Conservation (phyloP, 2,888 invertebrate species). For the Macaria liturata region DNA sequence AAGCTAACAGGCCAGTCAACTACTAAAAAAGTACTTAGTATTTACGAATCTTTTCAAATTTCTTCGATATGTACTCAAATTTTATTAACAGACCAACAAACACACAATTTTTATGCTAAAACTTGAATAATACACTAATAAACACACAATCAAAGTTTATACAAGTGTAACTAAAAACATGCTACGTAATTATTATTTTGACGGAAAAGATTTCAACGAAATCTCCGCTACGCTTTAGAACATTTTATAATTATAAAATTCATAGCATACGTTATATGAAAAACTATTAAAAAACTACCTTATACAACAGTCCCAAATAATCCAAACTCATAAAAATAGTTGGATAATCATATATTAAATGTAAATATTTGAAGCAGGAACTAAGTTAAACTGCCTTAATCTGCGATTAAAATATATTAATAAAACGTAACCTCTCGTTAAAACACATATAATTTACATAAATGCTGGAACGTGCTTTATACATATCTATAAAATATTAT, state of each 20-base stretch:
- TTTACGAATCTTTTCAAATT: too few relatives aligned
- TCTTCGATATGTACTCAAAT: too few relatives aligned
- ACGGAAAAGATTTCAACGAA: constrained; percentile 22
- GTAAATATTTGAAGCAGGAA: constrained; percentile 20
- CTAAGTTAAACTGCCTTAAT: constrained; percentile 21
- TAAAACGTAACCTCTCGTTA: constrained; percentile 26
- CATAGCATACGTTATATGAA: background rate
- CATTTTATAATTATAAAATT: background rate
- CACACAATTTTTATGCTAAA: too few relatives aligned
- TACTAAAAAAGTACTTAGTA: too few relatives aligned
- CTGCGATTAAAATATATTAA: constrained; percentile 33
- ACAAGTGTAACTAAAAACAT: too few relatives aligned
- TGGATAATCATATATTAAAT: constrained; percentile 22
- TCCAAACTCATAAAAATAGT: constrained; percentile 16
- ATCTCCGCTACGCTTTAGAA: background rate
- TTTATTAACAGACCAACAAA: too few relatives aligned
- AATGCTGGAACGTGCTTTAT: background rate
- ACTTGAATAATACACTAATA: too few relatives aligned
- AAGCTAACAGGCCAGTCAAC: too few relatives aligned
- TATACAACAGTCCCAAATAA: background rate
- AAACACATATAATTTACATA: constrained; percentile 27
- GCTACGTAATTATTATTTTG: background rate
- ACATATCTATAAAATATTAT: constrained; percentile 7
- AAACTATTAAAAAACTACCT: background rate
- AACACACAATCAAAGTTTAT: too few relatives aligned